phyloP scores from a whole-genome alignment of 2,797 vertebrate genomes.

The Momotus momota region DNA sequence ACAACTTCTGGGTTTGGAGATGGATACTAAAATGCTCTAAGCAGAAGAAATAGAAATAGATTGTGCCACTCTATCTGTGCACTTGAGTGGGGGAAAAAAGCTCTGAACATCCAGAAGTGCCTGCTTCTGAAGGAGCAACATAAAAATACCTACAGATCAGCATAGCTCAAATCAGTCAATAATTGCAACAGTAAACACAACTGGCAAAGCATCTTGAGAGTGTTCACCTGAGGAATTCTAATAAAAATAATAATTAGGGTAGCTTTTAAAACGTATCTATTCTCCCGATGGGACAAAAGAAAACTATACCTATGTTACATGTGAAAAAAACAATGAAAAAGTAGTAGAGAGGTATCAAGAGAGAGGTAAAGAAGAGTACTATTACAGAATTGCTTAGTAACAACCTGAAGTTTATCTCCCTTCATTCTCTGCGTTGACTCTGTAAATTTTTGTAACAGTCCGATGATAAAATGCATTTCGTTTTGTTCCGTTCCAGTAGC shows the following conservation, averaged over 20 bases:
- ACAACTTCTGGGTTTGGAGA: constrained; percentile 20
- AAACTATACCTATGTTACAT: background rate
- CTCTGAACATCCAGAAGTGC: background rate
- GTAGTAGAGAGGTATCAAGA: background rate
- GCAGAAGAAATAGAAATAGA: background rate
- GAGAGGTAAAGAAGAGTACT: background rate
- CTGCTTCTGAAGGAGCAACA: background rate
- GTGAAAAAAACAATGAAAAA: background rate
- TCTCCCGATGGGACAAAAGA: background rate
- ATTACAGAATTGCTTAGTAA: background rate
- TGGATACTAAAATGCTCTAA: background rate
- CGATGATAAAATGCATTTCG: background rate
- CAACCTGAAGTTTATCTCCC: background rate
- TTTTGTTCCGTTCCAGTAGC: background rate
- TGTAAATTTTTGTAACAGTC: background rate
- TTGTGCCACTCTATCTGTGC: background rate
- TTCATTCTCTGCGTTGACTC: background rate
- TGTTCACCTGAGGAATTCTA: background rate
- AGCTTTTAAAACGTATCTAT: background rate
- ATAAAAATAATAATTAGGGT: background rate
- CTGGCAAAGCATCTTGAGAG: background rate
- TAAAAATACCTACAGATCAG: background rate
- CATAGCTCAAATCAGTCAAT: background rate
- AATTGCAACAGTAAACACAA: background rate
- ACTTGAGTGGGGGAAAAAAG: background rate